Percentiles rank a stretch among this genome's conserved stretches.
Conservation (phyloP, 2,888 invertebrate genomes). For the Baccha elongata region DNA sequence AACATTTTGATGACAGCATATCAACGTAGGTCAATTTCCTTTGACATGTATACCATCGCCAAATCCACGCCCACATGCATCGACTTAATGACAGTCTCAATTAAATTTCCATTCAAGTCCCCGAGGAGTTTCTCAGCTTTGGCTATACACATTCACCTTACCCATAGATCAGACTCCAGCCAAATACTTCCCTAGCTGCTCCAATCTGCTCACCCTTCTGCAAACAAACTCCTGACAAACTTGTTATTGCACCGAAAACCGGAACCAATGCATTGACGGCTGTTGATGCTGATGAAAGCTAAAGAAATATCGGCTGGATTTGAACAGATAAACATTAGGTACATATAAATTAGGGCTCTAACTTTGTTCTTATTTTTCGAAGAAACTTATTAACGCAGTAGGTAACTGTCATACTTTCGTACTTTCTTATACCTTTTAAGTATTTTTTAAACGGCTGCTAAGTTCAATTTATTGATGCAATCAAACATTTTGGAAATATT, state of each 20-base stretch:
- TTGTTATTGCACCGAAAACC: conserved; percentile 71
- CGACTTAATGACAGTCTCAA: conserved; percentile 74
- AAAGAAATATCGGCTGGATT: conserved; percentile 6
- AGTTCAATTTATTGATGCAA: no score
- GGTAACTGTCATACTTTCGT: no score
- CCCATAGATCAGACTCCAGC: neutral
- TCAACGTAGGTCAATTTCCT: conserved; percentile 73
- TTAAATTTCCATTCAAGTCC: conserved; percentile 72
- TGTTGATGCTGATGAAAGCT: conserved; percentile 33
- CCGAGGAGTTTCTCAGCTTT: conserved; percentile 55
- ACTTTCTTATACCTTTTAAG: no score
- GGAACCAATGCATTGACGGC: conserved; percentile 62
- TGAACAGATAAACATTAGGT: neutral
- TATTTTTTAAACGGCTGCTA: no score
- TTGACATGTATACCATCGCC: conserved; percentile 67
- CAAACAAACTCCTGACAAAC: conserved; percentile 68
- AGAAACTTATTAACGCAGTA: no score
- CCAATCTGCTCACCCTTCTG: conserved; percentile 59
- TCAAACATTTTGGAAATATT: no score
- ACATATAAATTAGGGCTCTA: neutral
- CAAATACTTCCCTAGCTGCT: conserved; percentile 19
- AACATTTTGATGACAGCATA: conserved; percentile 73
- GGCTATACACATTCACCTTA: neutral
- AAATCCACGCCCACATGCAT: conserved; percentile 71
- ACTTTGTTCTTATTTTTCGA: no score